Percentiles rank a stretch among this genome's conserved stretches.
phyloP scores from a whole-genome alignment of 2,888 invertebrate species.

The Desoria tigrina region DNA sequence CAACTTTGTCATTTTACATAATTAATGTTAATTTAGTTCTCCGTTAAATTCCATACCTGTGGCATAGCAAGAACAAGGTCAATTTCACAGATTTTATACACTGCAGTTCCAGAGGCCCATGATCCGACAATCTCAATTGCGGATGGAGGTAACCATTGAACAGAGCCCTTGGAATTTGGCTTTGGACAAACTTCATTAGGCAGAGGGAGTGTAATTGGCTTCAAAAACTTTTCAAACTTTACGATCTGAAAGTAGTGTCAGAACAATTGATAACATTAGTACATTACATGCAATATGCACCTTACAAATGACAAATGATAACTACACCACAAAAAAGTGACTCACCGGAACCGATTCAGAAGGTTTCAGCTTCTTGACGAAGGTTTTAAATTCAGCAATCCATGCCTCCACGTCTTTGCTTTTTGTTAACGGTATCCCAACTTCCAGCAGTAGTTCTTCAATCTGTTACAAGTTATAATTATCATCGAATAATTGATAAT shows the following conservation, averaged over 20 bases:
- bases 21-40: constrained; percentile 8
- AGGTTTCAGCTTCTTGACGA: constrained; percentile 14
- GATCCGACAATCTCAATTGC: constrained; percentile 40
- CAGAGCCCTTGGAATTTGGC: constrained; percentile 5
- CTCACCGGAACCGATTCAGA: constrained; percentile 17
- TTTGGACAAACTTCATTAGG: constrained; percentile 23
- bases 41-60: no score
- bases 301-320: not conserved
- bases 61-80: constrained; percentile 78
- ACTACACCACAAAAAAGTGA: not conserved
- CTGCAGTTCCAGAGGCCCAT: constrained; percentile 34
- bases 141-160: constrained; percentile 40
- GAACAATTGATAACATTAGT: no score
- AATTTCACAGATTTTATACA: constrained; percentile 56
- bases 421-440: constrained; percentile 24
- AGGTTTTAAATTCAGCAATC: constrained; percentile 34
- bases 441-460: constrained; percentile 44
- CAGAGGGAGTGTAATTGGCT: constrained; percentile 32
- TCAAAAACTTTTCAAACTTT: constrained; percentile 19
- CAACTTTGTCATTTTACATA: constrained; percentile 4
- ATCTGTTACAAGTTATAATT: constrained; percentile 29
- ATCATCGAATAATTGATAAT: not conserved
- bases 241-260: no score
- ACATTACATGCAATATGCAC: no score
- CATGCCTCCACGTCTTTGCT: constrained; percentile 32